phyloP scores from a whole-genome alignment of 30 jellyfish, hydroid and myxozoan species.

The Cassiopea xamachana region DNA sequence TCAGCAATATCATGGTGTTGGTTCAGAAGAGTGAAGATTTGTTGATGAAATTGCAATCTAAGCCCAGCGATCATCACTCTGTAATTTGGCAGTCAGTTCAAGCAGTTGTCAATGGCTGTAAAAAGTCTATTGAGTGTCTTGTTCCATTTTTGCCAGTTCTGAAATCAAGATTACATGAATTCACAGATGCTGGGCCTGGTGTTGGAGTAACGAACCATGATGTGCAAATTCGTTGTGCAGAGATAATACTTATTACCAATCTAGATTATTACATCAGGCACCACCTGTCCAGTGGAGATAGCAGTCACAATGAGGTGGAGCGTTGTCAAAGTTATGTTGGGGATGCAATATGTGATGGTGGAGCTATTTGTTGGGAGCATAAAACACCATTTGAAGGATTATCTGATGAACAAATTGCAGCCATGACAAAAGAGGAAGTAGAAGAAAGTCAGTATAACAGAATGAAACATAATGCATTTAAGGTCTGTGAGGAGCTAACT shows the following conservation, averaged over 20 bases:
- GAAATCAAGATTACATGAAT: conserved; percentile 40
- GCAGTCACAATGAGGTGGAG: conserved; percentile 59
- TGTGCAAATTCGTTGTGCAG: neutral
- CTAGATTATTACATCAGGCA: neutral
- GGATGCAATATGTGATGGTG: conserved; percentile 56
- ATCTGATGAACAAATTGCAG: neutral
- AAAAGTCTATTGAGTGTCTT: too few species aligned
- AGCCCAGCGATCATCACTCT: too few species aligned
- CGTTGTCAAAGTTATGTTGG: conserved; percentile 52
- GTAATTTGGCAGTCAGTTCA: too few species aligned
- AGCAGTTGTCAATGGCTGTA: too few species aligned
- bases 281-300: conserved; percentile 35
- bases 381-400: neutral
- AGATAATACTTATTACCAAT: too few species aligned
- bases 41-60: too few species aligned
- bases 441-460: neutral
- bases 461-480: neutral
- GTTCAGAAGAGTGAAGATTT: too few species aligned
- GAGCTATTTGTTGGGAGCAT: neutral
- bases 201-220: conserved; percentile 50
- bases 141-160: neutral
- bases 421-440: neutral
- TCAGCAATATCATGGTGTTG: too few species aligned
- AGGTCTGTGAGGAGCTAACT: neutral
- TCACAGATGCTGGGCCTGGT: conserved; percentile 59